phyloP scores from a whole-genome alignment of 35 echinoderm and acorn worm species.

The Nesometra sesokonis region DNA sequence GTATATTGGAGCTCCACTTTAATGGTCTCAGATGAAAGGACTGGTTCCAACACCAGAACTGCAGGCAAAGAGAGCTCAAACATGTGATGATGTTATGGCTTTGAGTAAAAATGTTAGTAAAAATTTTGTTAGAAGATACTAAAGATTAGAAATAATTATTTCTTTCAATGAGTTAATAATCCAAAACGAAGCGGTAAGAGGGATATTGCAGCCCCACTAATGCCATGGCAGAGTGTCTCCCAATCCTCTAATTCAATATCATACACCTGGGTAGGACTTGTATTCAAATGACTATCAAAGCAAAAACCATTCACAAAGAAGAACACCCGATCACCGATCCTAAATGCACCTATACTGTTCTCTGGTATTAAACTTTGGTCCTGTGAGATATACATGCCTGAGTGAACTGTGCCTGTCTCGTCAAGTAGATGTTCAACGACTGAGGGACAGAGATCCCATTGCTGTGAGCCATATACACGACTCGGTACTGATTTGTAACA shows the following conservation, averaged over 20 bases:
- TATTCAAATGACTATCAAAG: constrained; percentile 6
- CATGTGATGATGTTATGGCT: too few relatives aligned
- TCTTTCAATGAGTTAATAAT: neutral
- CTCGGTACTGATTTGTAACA: constrained; percentile 6
- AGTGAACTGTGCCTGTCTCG: neutral
- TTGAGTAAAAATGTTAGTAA: too few relatives aligned
- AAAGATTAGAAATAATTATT: too few relatives aligned
- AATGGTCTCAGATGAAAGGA: too few relatives aligned
- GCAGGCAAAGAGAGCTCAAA: neutral
- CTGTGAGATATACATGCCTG: neutral
- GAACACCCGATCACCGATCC: constrained; percentile 7
- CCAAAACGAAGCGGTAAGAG: constrained; percentile 2
- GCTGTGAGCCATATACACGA: neutral
- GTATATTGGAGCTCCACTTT: too few relatives aligned
- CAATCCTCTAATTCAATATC: constrained; percentile 29
- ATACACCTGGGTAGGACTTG: constrained; percentile 14
- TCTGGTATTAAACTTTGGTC: constrained; percentile 25
- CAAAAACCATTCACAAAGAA: constrained; percentile 19
- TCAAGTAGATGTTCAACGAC: constrained; percentile 4
- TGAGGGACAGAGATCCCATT: constrained; percentile 3
- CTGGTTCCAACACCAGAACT: neutral
- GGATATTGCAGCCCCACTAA: constrained; percentile 29
- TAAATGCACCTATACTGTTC: constrained; percentile 19
- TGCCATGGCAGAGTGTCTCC: constrained; percentile 7
- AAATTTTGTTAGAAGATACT: too few relatives aligned